Conservation (phyloP, 1,140 invertebrate genomes). For the Cylas formicarius region DNA sequence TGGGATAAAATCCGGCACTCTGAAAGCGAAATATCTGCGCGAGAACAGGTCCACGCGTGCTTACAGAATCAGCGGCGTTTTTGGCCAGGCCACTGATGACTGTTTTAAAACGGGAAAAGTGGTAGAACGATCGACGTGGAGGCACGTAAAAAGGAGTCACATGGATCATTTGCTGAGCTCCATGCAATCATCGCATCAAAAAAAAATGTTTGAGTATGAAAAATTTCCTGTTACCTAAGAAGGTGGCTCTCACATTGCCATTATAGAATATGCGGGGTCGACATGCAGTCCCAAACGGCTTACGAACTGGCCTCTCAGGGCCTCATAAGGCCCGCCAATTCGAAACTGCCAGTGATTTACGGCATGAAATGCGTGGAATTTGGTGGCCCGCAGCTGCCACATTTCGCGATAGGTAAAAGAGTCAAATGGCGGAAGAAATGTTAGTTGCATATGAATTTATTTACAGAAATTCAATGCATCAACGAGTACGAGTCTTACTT, state of each 20-base stretch:
- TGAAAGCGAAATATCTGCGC: slow-evolving; percentile 48
- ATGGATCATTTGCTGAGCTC: slow-evolving; percentile 66
- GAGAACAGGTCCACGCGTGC: slow-evolving; percentile 51
- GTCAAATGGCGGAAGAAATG: slow-evolving; percentile 11
- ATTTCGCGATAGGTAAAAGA: slow-evolving; percentile 77
- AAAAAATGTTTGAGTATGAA: slow-evolving; percentile 77
- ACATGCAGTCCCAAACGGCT: slow-evolving; percentile 76
- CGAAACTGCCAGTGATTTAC: slow-evolving; percentile 72
- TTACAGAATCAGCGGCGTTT: slow-evolving; percentile 68
- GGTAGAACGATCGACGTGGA: slow-evolving; percentile 62
- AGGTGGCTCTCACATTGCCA: no score
- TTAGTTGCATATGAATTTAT: slow-evolving; percentile 12
- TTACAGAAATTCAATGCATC: slow-evolving; percentile 75
- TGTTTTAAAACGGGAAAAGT: slow-evolving; percentile 66
- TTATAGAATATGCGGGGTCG: slow-evolving; percentile 65
- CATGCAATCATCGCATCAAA: slow-evolving; percentile 76
- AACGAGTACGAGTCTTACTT: slow-evolving; percentile 77
- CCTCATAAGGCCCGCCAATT: slow-evolving; percentile 61
- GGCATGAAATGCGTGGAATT: slow-evolving; percentile 79
- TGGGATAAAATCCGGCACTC: slow-evolving; percentile 61
- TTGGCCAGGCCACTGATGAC: slow-evolving; percentile 73
- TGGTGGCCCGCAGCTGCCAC: slow-evolving; percentile 51
- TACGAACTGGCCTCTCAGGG: slow-evolving; percentile 81
- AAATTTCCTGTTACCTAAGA: not conserved
- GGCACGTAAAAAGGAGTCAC: slow-evolving; percentile 55